Evolutionary conservation across 2,888 invertebrate genomes (phyloP).

Genomic region (Ceriagrion tenellum): DNA sequence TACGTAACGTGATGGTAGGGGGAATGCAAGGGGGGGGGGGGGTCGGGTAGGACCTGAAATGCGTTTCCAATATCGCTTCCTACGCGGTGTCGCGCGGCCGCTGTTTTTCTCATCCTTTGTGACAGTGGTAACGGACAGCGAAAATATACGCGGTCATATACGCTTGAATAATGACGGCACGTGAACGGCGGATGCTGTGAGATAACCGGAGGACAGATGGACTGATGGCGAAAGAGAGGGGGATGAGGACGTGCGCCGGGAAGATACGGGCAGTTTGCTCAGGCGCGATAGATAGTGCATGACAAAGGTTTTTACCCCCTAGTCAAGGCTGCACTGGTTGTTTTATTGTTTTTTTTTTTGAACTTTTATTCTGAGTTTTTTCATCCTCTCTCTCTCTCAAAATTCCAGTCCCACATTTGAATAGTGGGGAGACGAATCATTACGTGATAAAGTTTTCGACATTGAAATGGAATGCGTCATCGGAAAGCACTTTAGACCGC

Average conservation of each 20-base stretch:
- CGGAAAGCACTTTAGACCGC: conserved; percentile 33
- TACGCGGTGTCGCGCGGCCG: background rate
- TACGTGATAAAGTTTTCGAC: conserved; percentile 36
- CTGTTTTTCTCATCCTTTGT: background rate
- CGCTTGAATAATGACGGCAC: background rate
- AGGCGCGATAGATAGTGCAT: conserved; percentile 25
- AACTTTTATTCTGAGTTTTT: background rate
- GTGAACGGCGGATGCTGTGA: background rate
- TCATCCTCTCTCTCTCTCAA: background rate
- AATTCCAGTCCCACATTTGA: background rate
- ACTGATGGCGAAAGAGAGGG: background rate
- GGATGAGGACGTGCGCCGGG: background rate
- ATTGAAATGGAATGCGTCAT: conserved; percentile 32
- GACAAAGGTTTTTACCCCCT: background rate
- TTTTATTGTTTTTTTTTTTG: background rate
- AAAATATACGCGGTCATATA: conserved; percentile 16
- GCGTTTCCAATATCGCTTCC: conserved; percentile 44
- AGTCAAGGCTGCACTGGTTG: background rate
- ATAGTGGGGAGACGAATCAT: conserved; percentile 34
- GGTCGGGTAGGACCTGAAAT: background rate
- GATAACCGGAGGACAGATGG: background rate
- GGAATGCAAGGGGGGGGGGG: no score
- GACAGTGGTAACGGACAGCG: background rate
- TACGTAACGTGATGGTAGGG: background rate
- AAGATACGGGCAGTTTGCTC: conserved; percentile 5